Evolutionary conservation across 53 echinoderm and acorn worm species (phyloP).

Genomic region (Luidia sarsii): DNA sequence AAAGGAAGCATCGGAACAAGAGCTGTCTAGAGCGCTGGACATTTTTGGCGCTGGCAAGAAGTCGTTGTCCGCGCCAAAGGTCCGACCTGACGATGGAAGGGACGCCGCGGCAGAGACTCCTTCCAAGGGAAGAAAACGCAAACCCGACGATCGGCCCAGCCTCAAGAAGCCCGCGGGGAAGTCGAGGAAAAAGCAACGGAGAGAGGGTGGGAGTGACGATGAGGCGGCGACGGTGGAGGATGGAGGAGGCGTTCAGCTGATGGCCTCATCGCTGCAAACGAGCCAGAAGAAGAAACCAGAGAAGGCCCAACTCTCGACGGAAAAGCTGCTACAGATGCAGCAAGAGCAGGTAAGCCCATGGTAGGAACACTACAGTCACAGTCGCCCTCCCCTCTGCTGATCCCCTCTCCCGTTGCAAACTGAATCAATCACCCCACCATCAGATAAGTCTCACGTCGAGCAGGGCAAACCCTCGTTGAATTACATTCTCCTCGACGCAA

Average conservation of each 20-base stretch:
- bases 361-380: not conserved
- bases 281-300: not conserved
- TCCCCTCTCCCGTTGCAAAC: too few relatives aligned
- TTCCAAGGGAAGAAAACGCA: conserved; percentile 13
- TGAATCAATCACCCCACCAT: too few relatives aligned
- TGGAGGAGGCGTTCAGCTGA: conserved; percentile 20
- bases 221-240: not conserved
- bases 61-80: not conserved
- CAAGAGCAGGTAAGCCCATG: conserved; percentile 42
- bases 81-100: not conserved
- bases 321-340: conserved; percentile 32
- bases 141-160: not conserved
- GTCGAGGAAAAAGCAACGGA: conserved; percentile 1
- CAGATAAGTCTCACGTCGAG: too few relatives aligned
- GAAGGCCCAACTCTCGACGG: conserved; percentile 1
- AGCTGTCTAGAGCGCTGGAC: conserved; percentile 57
- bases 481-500: too few relatives aligned
- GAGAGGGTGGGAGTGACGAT: not conserved
- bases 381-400: too few relatives aligned
- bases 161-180: conserved; percentile 9
- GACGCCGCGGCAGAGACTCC: not conserved
- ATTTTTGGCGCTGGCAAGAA: conserved; percentile 49
- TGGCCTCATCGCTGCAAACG: conserved; percentile 6
- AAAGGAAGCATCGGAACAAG: conserved; percentile 37
- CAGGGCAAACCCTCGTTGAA: too few relatives aligned